Base-by-base conservation (phyloP, 2,113 vertebrate genomes). In the Microtus pennsylvanicus region DNA sequence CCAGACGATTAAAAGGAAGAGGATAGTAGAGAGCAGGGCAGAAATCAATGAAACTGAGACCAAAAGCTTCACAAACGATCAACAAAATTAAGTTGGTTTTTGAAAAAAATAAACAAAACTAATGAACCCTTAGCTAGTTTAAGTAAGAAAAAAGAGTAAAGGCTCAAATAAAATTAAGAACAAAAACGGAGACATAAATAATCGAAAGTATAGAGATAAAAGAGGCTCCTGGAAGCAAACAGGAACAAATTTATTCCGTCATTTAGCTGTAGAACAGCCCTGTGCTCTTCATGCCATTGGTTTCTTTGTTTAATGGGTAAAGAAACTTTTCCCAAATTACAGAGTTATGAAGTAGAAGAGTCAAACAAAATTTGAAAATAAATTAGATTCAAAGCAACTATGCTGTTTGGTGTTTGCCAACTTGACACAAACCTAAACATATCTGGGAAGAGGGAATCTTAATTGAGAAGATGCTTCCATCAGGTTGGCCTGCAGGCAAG, bases 321-420 rank as follows among this genome's bases (percentile, higher is more conserved):
- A 87, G 58, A 96, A 89, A 83, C 42, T 75, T 74, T 3, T 35
- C 74, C 24, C 58, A 77, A 82, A 76, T 88, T 45, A 91, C 67
- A 78, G 1, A 52, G 45, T 38, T 87, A 55, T 21, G 72, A 67
- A 93, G 35, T n/a, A 50, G 33, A 88, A 52, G 12, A 89, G 61
- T 1, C 82, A 33, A 86, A 67, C 26, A 86, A 86, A 67, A 86
- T 7, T 7, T 35, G 63, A 87, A 70, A 70, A 70, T 50, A 50
- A 52, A 69, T 69, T 50, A 69, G 9, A 50, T 87, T 50, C 26
- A 50, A 69, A 50, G 65, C 7, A 35, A 19, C 14, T 85, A 22
- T 28, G 14, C n/a, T 30, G 16, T 33, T 86, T 86, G 61, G 14
- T 33, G 67, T 65, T 47, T 86, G 63, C 7, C 63, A 33, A 3